Evolutionary conservation across 2,797 vertebrate species (phyloP).

Genomic region (Ctenopoma multispine): DNA sequence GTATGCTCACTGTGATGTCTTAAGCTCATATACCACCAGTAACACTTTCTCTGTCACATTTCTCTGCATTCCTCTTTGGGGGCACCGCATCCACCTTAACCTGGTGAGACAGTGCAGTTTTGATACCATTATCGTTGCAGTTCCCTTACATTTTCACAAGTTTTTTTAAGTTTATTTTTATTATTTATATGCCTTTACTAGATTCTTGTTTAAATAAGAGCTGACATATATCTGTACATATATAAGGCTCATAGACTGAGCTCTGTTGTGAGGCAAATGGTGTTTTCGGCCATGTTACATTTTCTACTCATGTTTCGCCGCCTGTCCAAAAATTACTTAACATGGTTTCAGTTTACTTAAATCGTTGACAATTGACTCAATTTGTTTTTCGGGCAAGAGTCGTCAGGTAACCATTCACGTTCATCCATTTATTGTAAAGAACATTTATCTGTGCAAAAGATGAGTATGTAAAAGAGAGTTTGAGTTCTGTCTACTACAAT

Average conservation of each 20-base stretch:
- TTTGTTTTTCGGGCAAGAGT: conserved; percentile 30
- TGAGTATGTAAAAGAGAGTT: conserved; percentile 53
- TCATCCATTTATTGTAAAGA: conserved; percentile 70
- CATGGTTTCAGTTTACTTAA: conserved; percentile 40
- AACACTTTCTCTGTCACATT: conserved; percentile 37
- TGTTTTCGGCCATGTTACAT: conserved; percentile 39
- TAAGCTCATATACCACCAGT: conserved; percentile 48
- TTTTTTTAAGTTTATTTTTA: conserved; percentile 48
- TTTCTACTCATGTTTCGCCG: conserved; percentile 38
- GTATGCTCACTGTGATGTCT: conserved; percentile 74
- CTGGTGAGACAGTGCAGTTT: conserved; percentile 30
- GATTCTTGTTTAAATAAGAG: conserved; percentile 48
- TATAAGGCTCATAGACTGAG: conserved; percentile 38
- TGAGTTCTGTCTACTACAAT: conserved; percentile 64
- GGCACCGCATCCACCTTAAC: conserved; percentile 11
- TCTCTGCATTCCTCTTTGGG: conserved; percentile 22
- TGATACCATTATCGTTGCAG: conserved; percentile 39
- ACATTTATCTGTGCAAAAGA: conserved; percentile 59
- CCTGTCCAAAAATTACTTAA: conserved; percentile 34
- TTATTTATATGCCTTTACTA: conserved; percentile 65
- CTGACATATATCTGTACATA: conserved; percentile 22
- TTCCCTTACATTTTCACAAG: conserved; percentile 56
- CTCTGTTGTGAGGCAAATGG: conserved; percentile 37
- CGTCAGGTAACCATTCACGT: conserved; percentile 48
- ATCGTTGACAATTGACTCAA: conserved; percentile 34